Base-by-base conservation (phyloP, 2,888 invertebrate genomes). In the Marasmarcha lunaedactyla region DNA sequence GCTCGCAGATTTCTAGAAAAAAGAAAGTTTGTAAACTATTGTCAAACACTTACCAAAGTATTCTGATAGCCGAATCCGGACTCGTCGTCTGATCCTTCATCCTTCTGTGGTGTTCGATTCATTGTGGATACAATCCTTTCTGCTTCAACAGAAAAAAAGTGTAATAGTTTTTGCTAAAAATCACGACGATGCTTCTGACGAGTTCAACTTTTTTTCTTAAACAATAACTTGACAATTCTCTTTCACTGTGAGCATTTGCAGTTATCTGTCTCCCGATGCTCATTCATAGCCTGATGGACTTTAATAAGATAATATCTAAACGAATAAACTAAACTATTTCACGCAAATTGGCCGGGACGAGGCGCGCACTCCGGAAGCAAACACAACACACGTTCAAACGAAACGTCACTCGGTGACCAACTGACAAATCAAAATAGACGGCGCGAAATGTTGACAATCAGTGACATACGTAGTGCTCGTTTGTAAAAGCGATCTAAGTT, bases 61-160 rank as follows among this genome's bases (percentile, higher is more conserved):
- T 89, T 88, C 63, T 89, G 88, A 55, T 89, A 89, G 38, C 91
- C 91, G 57, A 91, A 71, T 43, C 90, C 90, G 43, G 87, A 78
- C 51, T 87, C 87, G 54, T 89, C 87, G 55, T 87, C 86, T 1
- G 81, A 84, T 26, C 68, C 74, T 47, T 84, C 84, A 12, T 83
- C 79, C 46, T 77, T 79, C 38, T 50, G 58, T 37, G 57, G 59
- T 37, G 62, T 44, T 40, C 63, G 64, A 64, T 76, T 81, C 81
- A 81, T 81, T 42, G 50, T 63, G 48, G 4, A 49, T 52, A 50
- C 30, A 30, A 30, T 30, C 30, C 30, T n/a, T 14, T 5, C 38
- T 38, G 26, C 42, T 42, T 46, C 46, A 41, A 44, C 49, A 44
- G 45, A 38, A 38, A 33, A 27, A 42, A 40, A 43, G 41, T 41